Percentiles rank a stretch among this genome's conserved stretches.
These are phyloP conservation scores for Drosophila fuyamai DNA, from an alignment of 1,140 invertebrate species.

Conservation along the genomic window DNA sequence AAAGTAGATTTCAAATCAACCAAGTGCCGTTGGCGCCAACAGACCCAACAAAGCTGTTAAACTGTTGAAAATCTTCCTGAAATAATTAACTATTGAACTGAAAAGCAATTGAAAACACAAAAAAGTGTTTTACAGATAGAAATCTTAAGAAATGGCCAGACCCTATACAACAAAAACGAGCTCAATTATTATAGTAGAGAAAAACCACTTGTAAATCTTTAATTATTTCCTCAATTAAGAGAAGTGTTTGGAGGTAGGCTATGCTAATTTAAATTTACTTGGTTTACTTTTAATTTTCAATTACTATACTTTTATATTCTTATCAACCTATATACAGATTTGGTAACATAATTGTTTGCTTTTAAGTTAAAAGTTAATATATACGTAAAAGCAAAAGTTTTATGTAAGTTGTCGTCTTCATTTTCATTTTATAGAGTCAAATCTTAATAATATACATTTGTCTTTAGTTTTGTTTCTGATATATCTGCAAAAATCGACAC, in stretches of 20 bases:
- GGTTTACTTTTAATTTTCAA: too few species aligned
- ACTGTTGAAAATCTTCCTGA: conserved; percentile 41
- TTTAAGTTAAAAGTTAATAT: too few species aligned
- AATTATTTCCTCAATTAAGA: neutral
- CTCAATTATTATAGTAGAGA: neutral
- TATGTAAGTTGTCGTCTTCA: too few species aligned
- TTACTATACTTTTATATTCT: neutral
- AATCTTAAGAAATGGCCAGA: conserved; percentile 19
- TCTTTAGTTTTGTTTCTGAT: too few species aligned
- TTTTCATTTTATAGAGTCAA: too few species aligned
- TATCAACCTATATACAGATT: too few species aligned
- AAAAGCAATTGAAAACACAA: conserved; percentile 16
- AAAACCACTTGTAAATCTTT: conserved; percentile 1
- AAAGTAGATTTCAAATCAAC: conserved; percentile 22
- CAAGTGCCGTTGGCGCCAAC: conserved; percentile 21
- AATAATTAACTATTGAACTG: conserved; percentile 50
- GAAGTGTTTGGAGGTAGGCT: neutral
- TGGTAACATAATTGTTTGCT: too few species aligned
- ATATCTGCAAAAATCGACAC: too few species aligned
- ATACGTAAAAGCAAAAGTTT: too few species aligned
- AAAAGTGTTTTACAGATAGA: conserved; percentile 19
- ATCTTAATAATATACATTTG: too few species aligned
- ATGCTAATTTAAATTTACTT: conserved; percentile 7
- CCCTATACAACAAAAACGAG: neutral
- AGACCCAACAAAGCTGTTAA: conserved; percentile 13